Base-by-base conservation (phyloP, 2,888 invertebrate genomes). In the Halictus ligatus region DNA sequence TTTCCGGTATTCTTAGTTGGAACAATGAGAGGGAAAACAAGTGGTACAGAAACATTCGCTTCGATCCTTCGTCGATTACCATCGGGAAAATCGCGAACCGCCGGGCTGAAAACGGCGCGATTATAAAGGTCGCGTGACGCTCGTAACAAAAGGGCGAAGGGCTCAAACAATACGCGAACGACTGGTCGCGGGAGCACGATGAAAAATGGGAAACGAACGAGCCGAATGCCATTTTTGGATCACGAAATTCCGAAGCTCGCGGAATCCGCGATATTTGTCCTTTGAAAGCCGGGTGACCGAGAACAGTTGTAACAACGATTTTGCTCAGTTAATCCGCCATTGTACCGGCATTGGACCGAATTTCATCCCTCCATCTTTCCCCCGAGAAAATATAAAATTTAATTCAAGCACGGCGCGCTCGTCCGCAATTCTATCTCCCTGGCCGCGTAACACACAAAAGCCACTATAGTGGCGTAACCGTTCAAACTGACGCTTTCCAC, bases 201-300 rank as follows among this genome's bases (percentile, higher is more conserved):
- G 50, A 74, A 74, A 48, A 50, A 29, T 29, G 50, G 25, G 25
- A 72, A 72, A 72, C 46, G 72, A 48, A 72, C 73, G 50, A 74
- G 48, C 29, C 35, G 35, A 35, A 74, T 74, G 21, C 74, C 74
- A 74, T 74, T 74, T 74, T 74, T 54, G 50, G 54, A 74, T 54
- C 74, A 54, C 74, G 54, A 35, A 50, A 29, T 46, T 5, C 73
- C 21, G 18, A 1, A 10, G 67, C 18, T n/a, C 18, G 43, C 35
- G 50, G 29, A 74, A 74, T 50, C 35, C 54, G 54, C 54, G 35
- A 54, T 54, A 74, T 73, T 73, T 73, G 72, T 29, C 29, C 72
- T 29, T 73, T 25, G 48, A 73, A 29, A 48, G 29, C 21, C 48
- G 48, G 10, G 25, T 2, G 25, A 25, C 29, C 48, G 73, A 43